Evolutionary conservation across 2,797 vertebrate species (phyloP).

Genomic region (Tachyglossus aculeatus): DNA sequence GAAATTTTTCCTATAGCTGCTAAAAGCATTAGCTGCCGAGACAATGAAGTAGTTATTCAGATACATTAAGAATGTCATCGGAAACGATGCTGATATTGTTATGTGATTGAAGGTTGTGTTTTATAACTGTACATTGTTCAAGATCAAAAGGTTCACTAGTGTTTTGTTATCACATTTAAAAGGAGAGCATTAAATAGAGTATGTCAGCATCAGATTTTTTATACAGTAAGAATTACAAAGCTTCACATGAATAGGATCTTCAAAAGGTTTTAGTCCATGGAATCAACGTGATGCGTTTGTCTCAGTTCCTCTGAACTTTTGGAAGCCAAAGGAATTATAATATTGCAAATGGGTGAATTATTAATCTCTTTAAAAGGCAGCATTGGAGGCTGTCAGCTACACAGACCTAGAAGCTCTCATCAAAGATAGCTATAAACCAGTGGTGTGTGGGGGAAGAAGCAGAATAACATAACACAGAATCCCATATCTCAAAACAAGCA

Average conservation of each 20-base stretch:
- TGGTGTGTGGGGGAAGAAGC: too few species aligned
- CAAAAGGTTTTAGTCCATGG: background rate
- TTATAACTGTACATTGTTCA: constrained; percentile 10
- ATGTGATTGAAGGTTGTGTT: background rate
- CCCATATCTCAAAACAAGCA: too few species aligned
- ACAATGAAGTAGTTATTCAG: background rate
- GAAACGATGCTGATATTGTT: background rate
- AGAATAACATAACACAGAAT: too few species aligned
- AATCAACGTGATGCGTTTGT: background rate
- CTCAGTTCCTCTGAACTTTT: background rate
- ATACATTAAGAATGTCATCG: background rate
- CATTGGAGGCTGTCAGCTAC: background rate
- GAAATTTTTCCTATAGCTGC: background rate
- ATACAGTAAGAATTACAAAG: background rate
- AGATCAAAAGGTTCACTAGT: background rate
- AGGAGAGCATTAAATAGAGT: background rate
- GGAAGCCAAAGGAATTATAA: background rate
- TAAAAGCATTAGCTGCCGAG: background rate
- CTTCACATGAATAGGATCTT: background rate
- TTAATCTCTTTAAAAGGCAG: background rate
- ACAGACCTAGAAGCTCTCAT: too few species aligned
- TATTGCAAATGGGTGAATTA: background rate
- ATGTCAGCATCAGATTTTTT: background rate
- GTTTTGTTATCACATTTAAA: background rate
- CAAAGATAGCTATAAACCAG: too few species aligned